Base-by-base conservation (phyloP, 2,888 invertebrate genomes). In the Protodeltote pygarga region DNA sequence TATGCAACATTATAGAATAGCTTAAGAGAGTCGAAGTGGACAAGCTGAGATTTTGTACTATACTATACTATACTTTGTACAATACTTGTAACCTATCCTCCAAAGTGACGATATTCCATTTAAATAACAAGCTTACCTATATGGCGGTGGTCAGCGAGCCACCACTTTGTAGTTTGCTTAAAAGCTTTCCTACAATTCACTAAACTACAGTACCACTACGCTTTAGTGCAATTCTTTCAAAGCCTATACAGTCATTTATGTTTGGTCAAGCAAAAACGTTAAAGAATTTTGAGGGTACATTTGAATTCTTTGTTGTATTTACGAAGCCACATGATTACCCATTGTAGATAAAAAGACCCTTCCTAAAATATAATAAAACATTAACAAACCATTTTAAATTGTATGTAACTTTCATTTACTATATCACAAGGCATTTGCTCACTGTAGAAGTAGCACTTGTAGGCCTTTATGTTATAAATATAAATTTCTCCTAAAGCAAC, bases 161-260 rank as follows among this genome's bases (percentile, higher is more conserved):
- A 67, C 65, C 69, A 55, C 68, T 65, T 57, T 61, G 52, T 66
- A 69, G 65, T 71, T 70, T 55, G 42, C 66, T 74, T 83, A 81
- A 83, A 83, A 83, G 81, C 83, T 78, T 79, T 79, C 61, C 67
- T 63, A 75, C 74, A 75, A 75, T 72, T 61, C 69, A 74, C 71
- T 72, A 70, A 71, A 75, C 75, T 65, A 68, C 65, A 64, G 69
- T 60, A 61, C 53, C 41, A 51, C 64, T 48, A 51, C 38, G 44
- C 52, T 49, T 46, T 60, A 38, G 54, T 66, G 50, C 61, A 64
- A 67, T 63, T 46, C 47, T 44, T 44, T 40, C 27, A 33, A 39
- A 64, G 39, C 41, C 63, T 28, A 28, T 31, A 31, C 28, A 23
- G n/a, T 39, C 29, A 33, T 38, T 48, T 62, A 40, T 27, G 25